Base-by-base conservation (phyloP, 1,140 invertebrate genomes). In the Grapholita molesta region DNA sequence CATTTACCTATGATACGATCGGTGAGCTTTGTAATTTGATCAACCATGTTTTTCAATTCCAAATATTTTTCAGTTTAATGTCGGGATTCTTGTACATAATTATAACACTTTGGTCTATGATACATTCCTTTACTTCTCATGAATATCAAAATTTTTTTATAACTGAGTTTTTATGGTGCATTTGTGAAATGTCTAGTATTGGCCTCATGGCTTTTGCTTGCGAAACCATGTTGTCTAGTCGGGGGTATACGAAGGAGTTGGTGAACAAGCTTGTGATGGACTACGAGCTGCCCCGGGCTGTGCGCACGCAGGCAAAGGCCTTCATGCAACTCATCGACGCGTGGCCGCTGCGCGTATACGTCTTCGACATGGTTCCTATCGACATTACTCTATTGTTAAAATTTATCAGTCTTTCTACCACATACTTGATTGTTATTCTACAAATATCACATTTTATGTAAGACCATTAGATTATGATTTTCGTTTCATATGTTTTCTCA, bases 181-280 rank as follows among this genome's bases (percentile, higher is more conserved):
- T 15, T 11, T 42, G n/a, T 15, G 35, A 42, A 12, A 12, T 42
- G n/a, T 12, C 9, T 3, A 73, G 64, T 25, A 72, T 89, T 9
- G 74, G 72, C 2, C 21, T 76, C 0, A 78, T 89, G 73, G 15
- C 28, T 24, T 67, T 68, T 11, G 52, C 12, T 18, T 68, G 66
- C 28, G 66, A 68, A 11, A 32, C 11, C 24, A 11, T 68, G 6
- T 6, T 35, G 9, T 33, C 25, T 8, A 28, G 25, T 15, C 23
- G 66, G 12, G 12, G 30, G 2, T 25, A 55, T 9, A 68, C 66
- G 2, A 28, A 57, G 28, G 32, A 53, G 7, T 53, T 68, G 18
- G 52, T 68, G 12, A 68, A 68, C 38, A 25, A 55, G 21, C 9
- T 68, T 15, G 48, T 68, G n/a, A 68, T 68, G 42, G 66, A 68